Percentiles rank a stretch among this genome's conserved stretches.
These are phyloP conservation scores for Anthonomus grandis DNA, from an alignment of 1,140 invertebrate species.

Conservation along the genomic window DNA sequence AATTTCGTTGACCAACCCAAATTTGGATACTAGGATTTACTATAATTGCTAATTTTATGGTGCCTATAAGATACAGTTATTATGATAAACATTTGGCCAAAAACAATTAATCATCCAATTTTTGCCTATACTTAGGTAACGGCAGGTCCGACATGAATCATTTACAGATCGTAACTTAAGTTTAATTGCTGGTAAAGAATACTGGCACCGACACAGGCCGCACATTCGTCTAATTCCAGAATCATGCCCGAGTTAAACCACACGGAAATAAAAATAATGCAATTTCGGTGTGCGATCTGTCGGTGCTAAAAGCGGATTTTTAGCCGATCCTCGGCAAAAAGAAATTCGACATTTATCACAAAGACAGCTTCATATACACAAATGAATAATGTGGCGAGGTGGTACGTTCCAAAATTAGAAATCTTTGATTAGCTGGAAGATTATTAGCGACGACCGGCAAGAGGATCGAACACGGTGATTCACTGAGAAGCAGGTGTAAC, in stretches of 20 bases:
- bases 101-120: no score
- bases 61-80: no score
- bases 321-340: neutral
- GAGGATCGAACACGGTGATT: conserved; percentile 19
- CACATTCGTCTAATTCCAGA: conserved; percentile 7
- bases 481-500: conserved; percentile 22
- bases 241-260: conserved; percentile 14
- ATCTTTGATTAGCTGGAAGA: conserved; percentile 25
- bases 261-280: no score
- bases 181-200: conserved; percentile 19
- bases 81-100: no score
- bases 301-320: no score
- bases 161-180: conserved; percentile 10
- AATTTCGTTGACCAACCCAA: no score
- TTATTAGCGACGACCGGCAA: conserved; percentile 18
- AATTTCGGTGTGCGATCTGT: no score
- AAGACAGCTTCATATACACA: conserved; percentile 16
- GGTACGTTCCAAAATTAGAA: conserved; percentile 22
- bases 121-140: no score
- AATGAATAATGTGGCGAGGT: conserved; percentile 17
- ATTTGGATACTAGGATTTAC: no score
- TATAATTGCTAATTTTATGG: no score
- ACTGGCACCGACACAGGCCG: conserved; percentile 9
- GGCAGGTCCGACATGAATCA: no score
- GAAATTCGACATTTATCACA: conserved; percentile 13